These are phyloP conservation scores for Columba janthina DNA, from an alignment of 2,113 vertebrate genomes.

Conservation along the genomic window DNA sequence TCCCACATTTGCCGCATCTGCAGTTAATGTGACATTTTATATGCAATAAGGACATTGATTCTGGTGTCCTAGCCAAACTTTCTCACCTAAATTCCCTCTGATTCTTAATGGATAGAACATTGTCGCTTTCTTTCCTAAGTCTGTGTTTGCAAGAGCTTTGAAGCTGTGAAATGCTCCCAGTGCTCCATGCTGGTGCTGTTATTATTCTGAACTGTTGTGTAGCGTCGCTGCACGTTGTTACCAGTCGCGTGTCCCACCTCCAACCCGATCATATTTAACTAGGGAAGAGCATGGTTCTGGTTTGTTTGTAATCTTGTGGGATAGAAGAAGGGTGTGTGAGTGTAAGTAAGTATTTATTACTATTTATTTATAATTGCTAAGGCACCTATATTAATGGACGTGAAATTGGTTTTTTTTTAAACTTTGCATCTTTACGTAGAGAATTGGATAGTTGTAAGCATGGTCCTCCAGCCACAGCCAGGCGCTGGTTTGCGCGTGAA, in stretches of 20 bases:
- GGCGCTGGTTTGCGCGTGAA: neutral
- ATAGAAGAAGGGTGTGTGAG: neutral
- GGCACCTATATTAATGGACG: neutral
- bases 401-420: neutral
- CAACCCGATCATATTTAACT: neutral
- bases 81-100: neutral
- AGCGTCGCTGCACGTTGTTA: neutral
- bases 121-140: neutral
- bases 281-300: neutral
- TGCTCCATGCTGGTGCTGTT: neutral
- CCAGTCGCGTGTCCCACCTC: neutral
- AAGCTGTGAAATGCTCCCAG: slow-evolving; percentile 13
- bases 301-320: neutral
- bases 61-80: neutral
- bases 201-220: neutral
- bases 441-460: neutral
- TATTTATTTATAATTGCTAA: slow-evolving; percentile 49
- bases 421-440: neutral
- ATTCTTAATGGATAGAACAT: neutral
- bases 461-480: neutral
- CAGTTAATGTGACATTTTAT: neutral
- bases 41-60: neutral
- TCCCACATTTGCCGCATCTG: neutral
- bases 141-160: neutral
- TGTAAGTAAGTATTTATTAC: slow-evolving; percentile 47